Base-by-base conservation (phyloP, 2,797 vertebrate species). In the Arctocebus calabarensis region DNA sequence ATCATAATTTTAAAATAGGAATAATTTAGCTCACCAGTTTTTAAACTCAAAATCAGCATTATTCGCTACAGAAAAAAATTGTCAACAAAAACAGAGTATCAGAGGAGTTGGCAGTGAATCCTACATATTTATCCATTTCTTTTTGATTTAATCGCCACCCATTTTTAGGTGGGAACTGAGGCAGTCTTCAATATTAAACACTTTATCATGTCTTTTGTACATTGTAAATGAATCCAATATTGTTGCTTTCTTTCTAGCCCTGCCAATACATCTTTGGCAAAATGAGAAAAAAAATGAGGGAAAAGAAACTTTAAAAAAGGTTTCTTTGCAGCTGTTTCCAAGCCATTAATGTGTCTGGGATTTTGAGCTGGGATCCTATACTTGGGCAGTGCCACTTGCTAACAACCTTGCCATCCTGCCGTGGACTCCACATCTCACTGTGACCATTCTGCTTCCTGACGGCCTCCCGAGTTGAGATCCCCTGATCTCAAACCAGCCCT, bases 1-100 rank as follows among this genome's bases (percentile, higher is more conserved):
- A 83, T 85, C 14, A 81, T 12, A 7, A 45, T 88, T 91, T 93
- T 37, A 64, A 95, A 77, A 84, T 62, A 82, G 19, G 16, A 66
- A 73, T 86, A 37, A 88, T 77, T 87, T 73, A 90, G 86, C 40
- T 52, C 25, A 73, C 23, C 22, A 61, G 12, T 61, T 61, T 62
- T 25, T 25, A 88, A 20, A 62, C 0, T 71, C 27, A 71, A 71
- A 77, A 27, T 29, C 45, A 59, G 70, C 32, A 43, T 64, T 88
- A 71, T 43, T 90, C 82, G 9, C 17, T 71, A 27, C 0, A 57
- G 37, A 7, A 64, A 73, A 73, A 66, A 9, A 17, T 22, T 88
- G 64, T 61, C 22, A 83, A 86, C 12, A 45, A 75, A 93, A 94
- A 19, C 13, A 68, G 79, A 90, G 86, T 13, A 74, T 66, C 34